These are phyloP conservation scores for Drosophila hamatofila DNA, from an alignment of 2,888 invertebrate species.

Conservation along the genomic window DNA sequence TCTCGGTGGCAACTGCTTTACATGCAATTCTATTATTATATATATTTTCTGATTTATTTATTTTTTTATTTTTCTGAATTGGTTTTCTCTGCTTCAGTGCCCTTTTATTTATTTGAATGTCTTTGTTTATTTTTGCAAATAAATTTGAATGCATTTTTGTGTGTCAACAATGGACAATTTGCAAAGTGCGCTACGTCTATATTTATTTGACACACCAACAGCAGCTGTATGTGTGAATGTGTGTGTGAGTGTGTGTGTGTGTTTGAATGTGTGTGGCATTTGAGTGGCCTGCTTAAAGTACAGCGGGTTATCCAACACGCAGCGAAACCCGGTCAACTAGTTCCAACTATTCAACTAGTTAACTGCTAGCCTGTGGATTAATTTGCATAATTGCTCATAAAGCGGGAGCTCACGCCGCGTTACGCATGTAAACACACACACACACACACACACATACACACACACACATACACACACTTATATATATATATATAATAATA, in stretches of 20 bases:
- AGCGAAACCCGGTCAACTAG: conserved; percentile 43
- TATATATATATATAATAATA: conserved; percentile 7
- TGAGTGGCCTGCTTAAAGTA: conserved; percentile 48
- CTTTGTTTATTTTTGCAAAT: conserved; percentile 44
- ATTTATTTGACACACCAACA: conserved; percentile 25
- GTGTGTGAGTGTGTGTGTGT: conserved; percentile 13
- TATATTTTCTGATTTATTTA: neutral
- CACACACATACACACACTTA: conserved; percentile 16
- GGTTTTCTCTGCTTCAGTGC: conserved; percentile 31
- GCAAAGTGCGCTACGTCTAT: conserved; percentile 42
- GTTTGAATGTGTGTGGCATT: conserved; percentile 27
- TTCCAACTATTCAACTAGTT: conserved; percentile 53
- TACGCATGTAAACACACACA: conserved; percentile 56
- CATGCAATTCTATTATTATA: conserved; percentile 12
- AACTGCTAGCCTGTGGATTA: conserved; percentile 64
- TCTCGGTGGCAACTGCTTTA: conserved; percentile 8
- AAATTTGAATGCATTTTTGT: conserved; percentile 67
- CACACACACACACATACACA: conserved; percentile 6
- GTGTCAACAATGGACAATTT: conserved; percentile 67
- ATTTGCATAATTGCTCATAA: conserved; percentile 80
- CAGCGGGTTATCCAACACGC: conserved; percentile 40
- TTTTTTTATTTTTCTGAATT: conserved; percentile 2
- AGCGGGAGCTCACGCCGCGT: conserved; percentile 65
- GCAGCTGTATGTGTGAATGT: conserved; percentile 5
- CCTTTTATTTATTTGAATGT: conserved; percentile 51